A percentile compares a stretch with the other conserved stretches of the same genome.
Evolutionary conservation across 2,888 invertebrate species (phyloP).

Genomic region (Rhamnusium bicolor): DNA sequence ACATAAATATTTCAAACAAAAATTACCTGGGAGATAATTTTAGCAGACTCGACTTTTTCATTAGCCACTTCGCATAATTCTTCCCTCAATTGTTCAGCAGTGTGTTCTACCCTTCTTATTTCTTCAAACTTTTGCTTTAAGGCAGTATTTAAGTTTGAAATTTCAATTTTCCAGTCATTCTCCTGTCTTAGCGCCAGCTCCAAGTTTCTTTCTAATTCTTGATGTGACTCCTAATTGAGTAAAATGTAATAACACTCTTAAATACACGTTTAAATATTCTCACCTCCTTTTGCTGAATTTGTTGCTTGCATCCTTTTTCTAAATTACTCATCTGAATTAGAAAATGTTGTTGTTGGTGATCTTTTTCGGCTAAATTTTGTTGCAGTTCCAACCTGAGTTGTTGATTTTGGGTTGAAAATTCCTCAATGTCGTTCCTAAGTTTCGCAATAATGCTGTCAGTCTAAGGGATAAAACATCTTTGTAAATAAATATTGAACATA

Average conservation of each 20-base stretch:
- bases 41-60: conserved; percentile 73
- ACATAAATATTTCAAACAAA: neutral
- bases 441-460: conserved; percentile 65
- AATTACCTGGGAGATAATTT: conserved; percentile 70
- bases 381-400: conserved; percentile 72
- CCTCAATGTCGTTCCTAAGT: conserved; percentile 67
- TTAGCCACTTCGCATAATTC: conserved; percentile 73
- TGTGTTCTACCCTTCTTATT: conserved; percentile 65
- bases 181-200: conserved; percentile 64
- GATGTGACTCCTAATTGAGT: conserved; percentile 47
- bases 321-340: conserved; percentile 62
- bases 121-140: conserved; percentile 70
- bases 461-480: conserved; percentile 54
- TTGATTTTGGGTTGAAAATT: conserved; percentile 63
- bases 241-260: neutral
- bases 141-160: conserved; percentile 66
- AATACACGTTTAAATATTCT: neutral
- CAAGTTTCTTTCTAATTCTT: conserved; percentile 49
- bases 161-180: conserved; percentile 74
- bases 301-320: conserved; percentile 73
- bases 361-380: conserved; percentile 65
- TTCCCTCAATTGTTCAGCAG: conserved; percentile 71
- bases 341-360: conserved; percentile 53
- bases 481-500: neutral
- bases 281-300: conserved; percentile 71